Evolutionary conservation across 2,113 vertebrate genomes (phyloP).

Genomic region (Calidris pugnax): DNA sequence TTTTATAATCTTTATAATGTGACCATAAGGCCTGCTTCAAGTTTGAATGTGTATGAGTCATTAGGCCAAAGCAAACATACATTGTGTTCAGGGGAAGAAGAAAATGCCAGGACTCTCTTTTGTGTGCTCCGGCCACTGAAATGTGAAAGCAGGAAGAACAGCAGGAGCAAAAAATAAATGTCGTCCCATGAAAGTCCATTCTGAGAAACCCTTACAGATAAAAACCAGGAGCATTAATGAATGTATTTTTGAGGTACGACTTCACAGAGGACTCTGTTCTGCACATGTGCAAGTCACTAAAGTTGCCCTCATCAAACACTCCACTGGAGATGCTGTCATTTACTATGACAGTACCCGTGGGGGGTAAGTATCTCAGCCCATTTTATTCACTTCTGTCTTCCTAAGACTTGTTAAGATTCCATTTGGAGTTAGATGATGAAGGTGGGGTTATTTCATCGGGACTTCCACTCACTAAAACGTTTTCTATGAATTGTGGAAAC

Average conservation of each 20-base stretch:
- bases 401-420: not conserved
- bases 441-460: not conserved
- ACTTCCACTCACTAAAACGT: not conserved
- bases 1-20: not conserved
- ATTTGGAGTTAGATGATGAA: not conserved
- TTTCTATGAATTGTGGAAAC: not conserved
- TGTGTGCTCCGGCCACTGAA: not conserved
- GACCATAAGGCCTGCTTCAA: not conserved
- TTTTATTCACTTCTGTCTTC: not conserved
- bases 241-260: not conserved
- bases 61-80: not conserved
- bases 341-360: fast-evolving
- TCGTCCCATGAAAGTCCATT: not conserved
- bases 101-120: not conserved
- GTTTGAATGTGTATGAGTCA: not conserved
- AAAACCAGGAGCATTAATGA: not conserved
- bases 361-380: not conserved
- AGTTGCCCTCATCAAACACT: not conserved
- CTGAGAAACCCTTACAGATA: not conserved
- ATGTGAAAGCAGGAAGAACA: not conserved
- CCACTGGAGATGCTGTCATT: not conserved
- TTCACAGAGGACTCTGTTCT: not conserved
- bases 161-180: not conserved
- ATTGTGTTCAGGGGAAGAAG: not conserved
- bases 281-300: not conserved